A percentile compares a stretch with the other conserved stretches of the same genome.
Conservation (phyloP, 2,113 vertebrate species). For the Pantherophis guttatus region DNA sequence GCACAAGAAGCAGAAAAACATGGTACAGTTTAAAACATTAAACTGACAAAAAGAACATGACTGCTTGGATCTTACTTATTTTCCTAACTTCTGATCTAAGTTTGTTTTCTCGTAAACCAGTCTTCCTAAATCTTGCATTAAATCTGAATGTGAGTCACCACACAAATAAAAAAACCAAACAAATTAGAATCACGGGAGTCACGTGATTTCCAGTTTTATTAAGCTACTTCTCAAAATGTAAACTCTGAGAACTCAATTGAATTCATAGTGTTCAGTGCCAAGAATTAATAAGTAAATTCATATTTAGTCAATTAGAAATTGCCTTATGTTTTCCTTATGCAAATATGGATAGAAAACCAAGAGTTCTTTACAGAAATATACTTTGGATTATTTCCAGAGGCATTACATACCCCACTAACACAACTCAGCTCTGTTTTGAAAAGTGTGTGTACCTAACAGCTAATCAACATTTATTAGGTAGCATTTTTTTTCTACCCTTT, state of each 20-base stretch:
- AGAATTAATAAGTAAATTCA: neutral
- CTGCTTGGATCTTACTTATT: neutral
- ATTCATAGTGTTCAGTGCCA: neutral
- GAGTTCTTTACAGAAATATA: neutral
- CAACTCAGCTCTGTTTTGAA: neutral
- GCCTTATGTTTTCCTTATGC: neutral
- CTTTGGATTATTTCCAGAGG: neutral
- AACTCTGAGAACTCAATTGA: neutral
- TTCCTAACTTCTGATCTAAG: neutral
- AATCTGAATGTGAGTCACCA: neutral
- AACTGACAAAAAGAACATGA: neutral
- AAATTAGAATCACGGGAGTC: neutral
- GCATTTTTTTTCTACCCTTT: neutral
- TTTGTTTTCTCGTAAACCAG: neutral
- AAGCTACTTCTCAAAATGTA: neutral
- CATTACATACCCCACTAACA: neutral
- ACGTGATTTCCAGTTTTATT: neutral
- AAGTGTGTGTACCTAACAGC: neutral
- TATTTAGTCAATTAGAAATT: neutral
- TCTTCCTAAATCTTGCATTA: neutral
- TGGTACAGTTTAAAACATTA: neutral
- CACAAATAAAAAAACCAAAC: neutral
- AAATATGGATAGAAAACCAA: neutral
- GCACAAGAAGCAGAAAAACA: neutral
- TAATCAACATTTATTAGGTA: conserved; percentile 4